Percentiles rank a stretch among this genome's conserved stretches.
Conservation (phyloP, 2,888 invertebrate genomes). For the Notodonta dromedarius region DNA sequence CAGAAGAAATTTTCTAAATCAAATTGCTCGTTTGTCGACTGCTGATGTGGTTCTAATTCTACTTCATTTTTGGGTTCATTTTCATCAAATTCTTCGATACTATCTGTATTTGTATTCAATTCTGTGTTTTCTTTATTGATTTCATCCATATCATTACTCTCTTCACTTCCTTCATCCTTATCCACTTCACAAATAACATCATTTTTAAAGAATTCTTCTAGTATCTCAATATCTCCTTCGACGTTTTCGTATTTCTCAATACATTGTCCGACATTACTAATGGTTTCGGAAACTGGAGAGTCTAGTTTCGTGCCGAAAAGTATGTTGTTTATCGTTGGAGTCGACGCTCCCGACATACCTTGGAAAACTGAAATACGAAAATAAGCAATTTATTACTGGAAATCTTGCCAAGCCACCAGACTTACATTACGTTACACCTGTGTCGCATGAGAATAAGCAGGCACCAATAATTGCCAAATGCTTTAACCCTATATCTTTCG, state of each 20-base stretch:
- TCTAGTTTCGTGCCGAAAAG: conserved; percentile 60
- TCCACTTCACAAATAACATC: conserved; percentile 21
- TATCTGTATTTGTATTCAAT: background rate
- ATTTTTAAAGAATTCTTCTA: conserved; percentile 54
- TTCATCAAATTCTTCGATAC: background rate
- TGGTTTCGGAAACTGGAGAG: conserved; percentile 19
- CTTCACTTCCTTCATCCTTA: conserved; percentile 7
- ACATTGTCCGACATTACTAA: conserved; percentile 24
- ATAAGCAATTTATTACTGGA: background rate
- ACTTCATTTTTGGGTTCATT: conserved; percentile 15
- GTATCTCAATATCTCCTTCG: conserved; percentile 41
- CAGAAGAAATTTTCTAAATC: conserved; percentile 56
- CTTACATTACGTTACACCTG: no score
- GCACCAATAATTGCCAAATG: no score
- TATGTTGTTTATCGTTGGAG: conserved; percentile 69
- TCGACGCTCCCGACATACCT: conserved; percentile 51
- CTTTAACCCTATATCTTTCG: no score
- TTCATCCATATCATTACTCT: conserved; percentile 21
- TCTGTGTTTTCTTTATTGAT: conserved; percentile 8
- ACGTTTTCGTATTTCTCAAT: conserved; percentile 39
- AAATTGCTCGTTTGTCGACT: conserved; percentile 33
- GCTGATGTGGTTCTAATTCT: conserved; percentile 10
- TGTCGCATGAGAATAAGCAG: no score
- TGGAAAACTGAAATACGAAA: conserved; percentile 26
- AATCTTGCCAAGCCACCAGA: no score